phyloP scores from a whole-genome alignment of 2,113 vertebrate species.

The Pelvicachromis taeniatus region DNA sequence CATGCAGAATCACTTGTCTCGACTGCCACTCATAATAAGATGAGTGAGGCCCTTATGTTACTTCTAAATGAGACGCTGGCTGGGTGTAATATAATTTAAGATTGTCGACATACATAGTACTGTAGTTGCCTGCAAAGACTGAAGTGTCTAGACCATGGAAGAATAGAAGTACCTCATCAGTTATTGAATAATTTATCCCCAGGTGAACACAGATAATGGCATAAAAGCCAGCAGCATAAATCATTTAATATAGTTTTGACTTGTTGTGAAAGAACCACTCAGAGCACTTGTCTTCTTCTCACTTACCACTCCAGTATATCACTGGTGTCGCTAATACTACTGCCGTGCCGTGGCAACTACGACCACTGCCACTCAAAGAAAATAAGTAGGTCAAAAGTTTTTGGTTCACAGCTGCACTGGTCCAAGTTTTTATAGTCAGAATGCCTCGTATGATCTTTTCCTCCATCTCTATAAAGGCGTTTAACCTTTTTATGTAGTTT shows the following conservation, averaged over 20 bases:
- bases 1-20: neutral
- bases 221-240: constrained; percentile 46
- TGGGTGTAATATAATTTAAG: constrained; percentile 20
- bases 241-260: constrained; percentile 50
- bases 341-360: neutral
- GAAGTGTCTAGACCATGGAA: neutral
- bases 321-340: neutral
- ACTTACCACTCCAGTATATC: neutral
- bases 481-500: neutral
- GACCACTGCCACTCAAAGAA: neutral
- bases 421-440: neutral
- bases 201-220: constrained; percentile 41
- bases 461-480: neutral
- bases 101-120: neutral
- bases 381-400: neutral
- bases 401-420: neutral
- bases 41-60: neutral
- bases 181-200: constrained; percentile 56
- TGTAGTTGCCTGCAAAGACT: neutral
- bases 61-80: constrained; percentile 11
- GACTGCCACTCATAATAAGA: neutral
- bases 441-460: neutral
- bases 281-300: constrained; percentile 20
- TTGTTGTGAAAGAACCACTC: constrained; percentile 25
- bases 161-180: constrained; percentile 13